phyloP scores from a whole-genome alignment of 2,797 vertebrate species.

The Syncerus caffer region DNA sequence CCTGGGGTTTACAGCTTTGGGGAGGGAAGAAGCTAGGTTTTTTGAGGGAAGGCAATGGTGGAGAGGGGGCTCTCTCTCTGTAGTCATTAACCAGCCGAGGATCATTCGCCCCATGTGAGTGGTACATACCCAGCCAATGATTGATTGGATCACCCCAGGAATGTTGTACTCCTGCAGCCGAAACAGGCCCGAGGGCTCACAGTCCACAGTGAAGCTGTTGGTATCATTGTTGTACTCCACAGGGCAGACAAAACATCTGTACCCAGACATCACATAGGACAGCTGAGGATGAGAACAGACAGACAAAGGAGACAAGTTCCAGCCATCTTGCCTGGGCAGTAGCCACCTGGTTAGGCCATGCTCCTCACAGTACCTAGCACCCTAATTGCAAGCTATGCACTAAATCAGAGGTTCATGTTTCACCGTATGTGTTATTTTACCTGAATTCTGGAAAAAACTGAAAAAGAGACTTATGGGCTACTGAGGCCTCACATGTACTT shows the following conservation, averaged over 20 bases:
- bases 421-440: neutral
- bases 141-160: conserved; percentile 88
- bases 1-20: neutral
- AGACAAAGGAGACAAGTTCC: neutral
- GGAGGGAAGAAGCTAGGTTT: neutral
- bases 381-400: neutral
- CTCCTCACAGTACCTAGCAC: neutral
- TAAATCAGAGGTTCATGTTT: neutral
- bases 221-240: conserved; percentile 98
- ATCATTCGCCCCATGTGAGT: accelerated
- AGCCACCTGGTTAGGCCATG: neutral
- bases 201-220: conserved; percentile 97
- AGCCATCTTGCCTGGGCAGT: neutral
- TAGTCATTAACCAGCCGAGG: neutral
- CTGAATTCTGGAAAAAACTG: neutral
- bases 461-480: neutral
- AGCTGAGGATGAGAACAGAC: conserved; percentile 82
- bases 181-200: conserved; percentile 94
- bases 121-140: conserved; percentile 91
- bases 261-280: conserved; percentile 96
- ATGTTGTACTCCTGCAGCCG: conserved; percentile 94
- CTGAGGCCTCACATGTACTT: neutral
- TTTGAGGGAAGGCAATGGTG: neutral
- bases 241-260: conserved; percentile 95
- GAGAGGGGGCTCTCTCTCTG: neutral